Conservation (phyloP, 2,888 invertebrate genomes). For the Lingula anatina region DNA sequence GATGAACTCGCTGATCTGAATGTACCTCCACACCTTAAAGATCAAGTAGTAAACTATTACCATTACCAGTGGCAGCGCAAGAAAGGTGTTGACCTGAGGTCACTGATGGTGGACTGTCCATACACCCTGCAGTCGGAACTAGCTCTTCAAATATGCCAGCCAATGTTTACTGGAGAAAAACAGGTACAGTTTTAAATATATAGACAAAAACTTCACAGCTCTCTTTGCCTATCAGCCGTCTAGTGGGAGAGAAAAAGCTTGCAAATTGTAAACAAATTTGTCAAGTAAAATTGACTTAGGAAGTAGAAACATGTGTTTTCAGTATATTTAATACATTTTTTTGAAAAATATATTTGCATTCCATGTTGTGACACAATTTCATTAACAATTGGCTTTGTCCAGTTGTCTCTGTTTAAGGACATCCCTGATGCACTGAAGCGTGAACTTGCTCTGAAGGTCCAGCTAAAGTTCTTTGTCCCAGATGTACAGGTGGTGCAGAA, state of each 20-base stretch:
- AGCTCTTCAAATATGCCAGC: neutral
- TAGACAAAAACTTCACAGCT: neutral
- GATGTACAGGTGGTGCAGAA: slow-evolving; percentile 15
- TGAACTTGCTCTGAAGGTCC: slow-evolving; percentile 8
- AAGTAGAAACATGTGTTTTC: no score
- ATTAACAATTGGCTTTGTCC: neutral
- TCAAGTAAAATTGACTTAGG: no score
- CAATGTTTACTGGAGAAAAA: slow-evolving; percentile 6
- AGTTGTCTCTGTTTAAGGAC: slow-evolving; percentile 12
- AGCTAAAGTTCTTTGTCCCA: slow-evolving; percentile 10
- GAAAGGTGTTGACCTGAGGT: slow-evolving; percentile 2
- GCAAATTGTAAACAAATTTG: no score
- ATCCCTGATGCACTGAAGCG: slow-evolving; percentile 12
- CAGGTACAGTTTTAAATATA: no score
- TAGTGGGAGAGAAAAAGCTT: no score
- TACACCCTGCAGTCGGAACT: slow-evolving; percentile 12
- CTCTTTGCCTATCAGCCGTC: no score
- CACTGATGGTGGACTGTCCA: slow-evolving; percentile 10
- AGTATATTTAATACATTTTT: no score
- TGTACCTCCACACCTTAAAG: slow-evolving; percentile 7
- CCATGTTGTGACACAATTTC: neutral
- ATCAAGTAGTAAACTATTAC: slow-evolving; percentile 9
- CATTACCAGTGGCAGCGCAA: slow-evolving; percentile 5
- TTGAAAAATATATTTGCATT: neutral
- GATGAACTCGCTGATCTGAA: slow-evolving; percentile 9